A percentile compares a stretch with the other conserved stretches of the same genome.
phyloP scores from a whole-genome alignment of 2,113 vertebrate species.

The Phodopus roborovskii region DNA sequence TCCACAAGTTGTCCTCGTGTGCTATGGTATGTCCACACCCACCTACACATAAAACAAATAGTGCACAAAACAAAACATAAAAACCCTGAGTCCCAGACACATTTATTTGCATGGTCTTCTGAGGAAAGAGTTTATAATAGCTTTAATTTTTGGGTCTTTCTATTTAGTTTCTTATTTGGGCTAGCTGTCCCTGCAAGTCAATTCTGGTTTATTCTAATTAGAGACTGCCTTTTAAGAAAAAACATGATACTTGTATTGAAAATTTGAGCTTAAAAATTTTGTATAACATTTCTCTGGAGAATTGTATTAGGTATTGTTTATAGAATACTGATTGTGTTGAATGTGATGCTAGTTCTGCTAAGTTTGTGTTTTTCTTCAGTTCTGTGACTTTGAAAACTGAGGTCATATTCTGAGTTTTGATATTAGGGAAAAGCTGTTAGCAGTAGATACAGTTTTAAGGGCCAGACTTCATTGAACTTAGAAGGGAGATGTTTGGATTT shows the following conservation, averaged over 20 bases:
- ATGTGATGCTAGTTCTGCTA: background rate
- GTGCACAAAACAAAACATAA: too few species aligned
- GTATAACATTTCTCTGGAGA: constrained; percentile 33
- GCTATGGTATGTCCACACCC: background rate
- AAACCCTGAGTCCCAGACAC: background rate
- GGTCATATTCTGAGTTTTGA: constrained; percentile 20
- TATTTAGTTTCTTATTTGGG: constrained; percentile 35
- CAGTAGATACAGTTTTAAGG: constrained; percentile 21
- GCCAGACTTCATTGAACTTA: constrained; percentile 25
- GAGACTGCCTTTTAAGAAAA: constrained; percentile 3
- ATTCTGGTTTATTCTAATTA: constrained; percentile 6
- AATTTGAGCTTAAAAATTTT: constrained; percentile 34
- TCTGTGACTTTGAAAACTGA: constrained; percentile 52
- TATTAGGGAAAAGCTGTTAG: constrained; percentile 11
- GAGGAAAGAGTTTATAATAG: background rate
- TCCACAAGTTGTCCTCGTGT: background rate
- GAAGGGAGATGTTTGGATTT: constrained; percentile 35
- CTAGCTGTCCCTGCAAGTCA: background rate
- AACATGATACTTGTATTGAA: constrained; percentile 12
- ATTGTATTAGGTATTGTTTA: constrained; percentile 41
- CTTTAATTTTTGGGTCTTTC: constrained; percentile 44
- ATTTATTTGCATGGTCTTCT: constrained; percentile 30
- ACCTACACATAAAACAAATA: background rate
- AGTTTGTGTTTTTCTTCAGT: constrained; percentile 24
- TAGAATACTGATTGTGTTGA: constrained; percentile 27